phyloP scores from a whole-genome alignment of 1,140 invertebrate species.

The Sminthurides bifidus region DNA sequence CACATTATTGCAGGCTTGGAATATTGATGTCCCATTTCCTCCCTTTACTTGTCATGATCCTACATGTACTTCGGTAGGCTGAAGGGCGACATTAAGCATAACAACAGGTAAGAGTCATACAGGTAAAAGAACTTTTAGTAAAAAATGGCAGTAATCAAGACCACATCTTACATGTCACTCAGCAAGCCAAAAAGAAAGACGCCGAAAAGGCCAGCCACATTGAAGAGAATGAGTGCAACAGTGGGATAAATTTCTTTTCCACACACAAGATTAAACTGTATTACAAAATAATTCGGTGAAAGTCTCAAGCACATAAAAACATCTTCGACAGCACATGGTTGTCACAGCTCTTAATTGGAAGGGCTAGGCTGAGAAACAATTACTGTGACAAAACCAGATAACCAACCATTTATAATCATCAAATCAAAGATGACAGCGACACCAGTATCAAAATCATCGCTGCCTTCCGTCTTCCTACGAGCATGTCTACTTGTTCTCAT shows the following conservation, averaged over 20 bases:
- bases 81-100: background rate
- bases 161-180: constrained; percentile 53
- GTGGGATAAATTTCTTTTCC: constrained; percentile 71
- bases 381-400: too few species aligned
- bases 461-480: too few species aligned
- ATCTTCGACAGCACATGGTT: too few species aligned
- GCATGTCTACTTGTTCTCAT: too few species aligned
- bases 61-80: background rate
- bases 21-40: background rate
- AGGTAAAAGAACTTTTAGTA: background rate
- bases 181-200: constrained; percentile 71
- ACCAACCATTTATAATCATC: constrained; percentile 13
- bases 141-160: constrained; percentile 3
- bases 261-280: constrained; percentile 75
- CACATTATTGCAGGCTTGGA: background rate
- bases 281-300: constrained; percentile 33
- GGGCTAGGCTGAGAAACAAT: too few species aligned
- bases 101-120: background rate
- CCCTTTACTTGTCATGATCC: too few species aligned
- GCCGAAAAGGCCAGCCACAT: constrained; percentile 69
- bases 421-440: constrained; percentile 8
- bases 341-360: too few species aligned
- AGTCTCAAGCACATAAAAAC: too few species aligned
- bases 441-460: background rate
- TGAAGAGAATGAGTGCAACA: constrained; percentile 64